A percentile compares a stretch with the other conserved stretches of the same genome.
These are phyloP conservation scores for Drosophila nr. perissopoda DNA, from an alignment of 2,888 invertebrate species.

Conservation along the genomic window DNA sequence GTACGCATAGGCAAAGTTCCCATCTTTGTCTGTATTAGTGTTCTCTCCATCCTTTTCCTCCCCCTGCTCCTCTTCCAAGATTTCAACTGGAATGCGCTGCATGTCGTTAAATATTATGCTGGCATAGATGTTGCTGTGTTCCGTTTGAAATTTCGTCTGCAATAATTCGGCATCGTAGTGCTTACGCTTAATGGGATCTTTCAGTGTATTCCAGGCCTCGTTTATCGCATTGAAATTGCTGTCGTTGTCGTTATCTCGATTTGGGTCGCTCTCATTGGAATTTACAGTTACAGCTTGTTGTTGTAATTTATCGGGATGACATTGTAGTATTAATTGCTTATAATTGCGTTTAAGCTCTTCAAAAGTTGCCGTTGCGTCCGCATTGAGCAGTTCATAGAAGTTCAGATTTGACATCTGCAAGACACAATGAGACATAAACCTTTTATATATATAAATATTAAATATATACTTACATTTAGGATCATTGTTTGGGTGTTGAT, in stretches of 20 bases:
- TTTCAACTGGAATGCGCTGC: constrained; percentile 60
- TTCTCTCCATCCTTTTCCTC: constrained; percentile 17
- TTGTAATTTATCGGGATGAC: constrained; percentile 85
- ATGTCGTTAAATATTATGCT: constrained; percentile 85
- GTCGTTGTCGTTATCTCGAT: constrained; percentile 59
- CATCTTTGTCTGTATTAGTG: constrained; percentile 53
- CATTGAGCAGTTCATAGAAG: constrained; percentile 82
- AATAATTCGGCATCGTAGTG: constrained; percentile 88
- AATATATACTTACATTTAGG: constrained; percentile 66
- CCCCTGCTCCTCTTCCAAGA: constrained; percentile 29
- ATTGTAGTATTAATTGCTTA: constrained; percentile 83
- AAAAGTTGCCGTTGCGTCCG: constrained; percentile 67
- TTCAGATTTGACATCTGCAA: constrained; percentile 75
- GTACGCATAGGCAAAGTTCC: constrained; percentile 84
- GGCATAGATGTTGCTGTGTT: constrained; percentile 86
- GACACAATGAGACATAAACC: constrained; percentile 24
- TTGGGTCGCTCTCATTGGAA: constrained; percentile 54
- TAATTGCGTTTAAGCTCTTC: constrained; percentile 83
- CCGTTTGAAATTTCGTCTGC: constrained; percentile 86
- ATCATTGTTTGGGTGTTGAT: background rate
- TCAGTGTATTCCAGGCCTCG: constrained; percentile 90
- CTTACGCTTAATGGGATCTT: constrained; percentile 87
- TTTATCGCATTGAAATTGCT: constrained; percentile 86
- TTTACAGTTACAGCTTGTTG: constrained; percentile 46
- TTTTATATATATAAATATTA: constrained; percentile 31